phyloP scores from a whole-genome alignment of 2,888 invertebrate species.

The Calameuta pallipes region DNA sequence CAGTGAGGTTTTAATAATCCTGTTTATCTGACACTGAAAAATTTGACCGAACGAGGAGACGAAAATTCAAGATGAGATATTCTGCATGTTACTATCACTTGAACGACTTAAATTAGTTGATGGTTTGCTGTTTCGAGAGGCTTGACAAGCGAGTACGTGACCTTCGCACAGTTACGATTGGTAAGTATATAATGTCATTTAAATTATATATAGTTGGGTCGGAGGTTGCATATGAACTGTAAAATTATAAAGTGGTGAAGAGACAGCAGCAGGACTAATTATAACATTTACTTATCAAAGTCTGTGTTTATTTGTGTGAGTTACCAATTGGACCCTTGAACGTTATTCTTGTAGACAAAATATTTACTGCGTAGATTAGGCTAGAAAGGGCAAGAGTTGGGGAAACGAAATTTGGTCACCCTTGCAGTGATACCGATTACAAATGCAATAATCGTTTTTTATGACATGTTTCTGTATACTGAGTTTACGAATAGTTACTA shows the following conservation, averaged over 20 bases:
- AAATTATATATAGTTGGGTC: neutral
- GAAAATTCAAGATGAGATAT: neutral
- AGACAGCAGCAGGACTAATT: neutral
- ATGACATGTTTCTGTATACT: neutral
- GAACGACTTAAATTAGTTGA: neutral
- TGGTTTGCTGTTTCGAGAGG: neutral
- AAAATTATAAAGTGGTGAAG: neutral
- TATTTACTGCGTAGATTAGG: neutral
- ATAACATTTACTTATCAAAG: neutral
- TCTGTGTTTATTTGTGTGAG: neutral
- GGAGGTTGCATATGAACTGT: neutral
- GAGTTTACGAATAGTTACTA: neutral
- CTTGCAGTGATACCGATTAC: neutral
- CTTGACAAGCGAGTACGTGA: neutral
- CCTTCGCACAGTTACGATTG: neutral
- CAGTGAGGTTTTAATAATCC: too few species aligned
- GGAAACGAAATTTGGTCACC: neutral
- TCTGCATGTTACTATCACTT: neutral
- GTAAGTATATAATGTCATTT: neutral
- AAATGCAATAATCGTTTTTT: neutral
- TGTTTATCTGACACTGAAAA: neutral
- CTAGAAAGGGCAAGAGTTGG: neutral
- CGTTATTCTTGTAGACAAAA: neutral
- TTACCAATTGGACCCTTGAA: slow-evolving; percentile 1
- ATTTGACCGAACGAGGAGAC: neutral